Evolutionary conservation across 2,113 vertebrate species (phyloP).

Genomic region (Ondatra zibethicus): DNA sequence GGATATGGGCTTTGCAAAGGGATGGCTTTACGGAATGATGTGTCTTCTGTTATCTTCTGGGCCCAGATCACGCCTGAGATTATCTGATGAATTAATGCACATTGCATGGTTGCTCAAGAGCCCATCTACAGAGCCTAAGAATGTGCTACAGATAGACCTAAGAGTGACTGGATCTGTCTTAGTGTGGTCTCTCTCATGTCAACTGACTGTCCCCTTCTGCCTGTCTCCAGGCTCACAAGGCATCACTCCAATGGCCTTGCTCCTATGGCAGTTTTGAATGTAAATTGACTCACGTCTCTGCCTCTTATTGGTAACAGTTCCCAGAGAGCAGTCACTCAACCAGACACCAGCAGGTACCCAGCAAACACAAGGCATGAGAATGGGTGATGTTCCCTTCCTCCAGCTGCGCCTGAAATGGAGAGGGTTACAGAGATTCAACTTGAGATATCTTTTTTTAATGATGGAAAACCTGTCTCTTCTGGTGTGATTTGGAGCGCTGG

Average conservation of each 20-base stretch:
- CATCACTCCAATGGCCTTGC: background rate
- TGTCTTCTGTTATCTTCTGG: background rate
- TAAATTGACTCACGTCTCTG: background rate
- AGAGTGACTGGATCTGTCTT: background rate
- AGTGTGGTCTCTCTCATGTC: accelerated
- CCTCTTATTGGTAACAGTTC: background rate
- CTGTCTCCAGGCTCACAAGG: background rate
- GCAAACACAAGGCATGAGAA: background rate
- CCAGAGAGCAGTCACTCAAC: background rate
- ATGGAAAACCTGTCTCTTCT: background rate
- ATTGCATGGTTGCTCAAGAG: background rate
- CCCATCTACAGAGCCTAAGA: background rate
- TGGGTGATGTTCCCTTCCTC: background rate
- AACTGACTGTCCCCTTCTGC: background rate
- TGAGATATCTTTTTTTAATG: background rate
- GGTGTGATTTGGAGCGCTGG: background rate
- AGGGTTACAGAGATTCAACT: background rate
- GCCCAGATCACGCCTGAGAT: background rate
- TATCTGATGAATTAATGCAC: background rate
- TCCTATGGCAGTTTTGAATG: background rate
- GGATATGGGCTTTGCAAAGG: background rate
- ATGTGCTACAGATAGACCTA: background rate
- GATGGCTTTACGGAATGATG: background rate
- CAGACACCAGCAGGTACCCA: background rate
- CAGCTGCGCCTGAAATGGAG: background rate